Conservation (phyloP, 2,888 invertebrate species). For the Toxonevra muliebris region DNA sequence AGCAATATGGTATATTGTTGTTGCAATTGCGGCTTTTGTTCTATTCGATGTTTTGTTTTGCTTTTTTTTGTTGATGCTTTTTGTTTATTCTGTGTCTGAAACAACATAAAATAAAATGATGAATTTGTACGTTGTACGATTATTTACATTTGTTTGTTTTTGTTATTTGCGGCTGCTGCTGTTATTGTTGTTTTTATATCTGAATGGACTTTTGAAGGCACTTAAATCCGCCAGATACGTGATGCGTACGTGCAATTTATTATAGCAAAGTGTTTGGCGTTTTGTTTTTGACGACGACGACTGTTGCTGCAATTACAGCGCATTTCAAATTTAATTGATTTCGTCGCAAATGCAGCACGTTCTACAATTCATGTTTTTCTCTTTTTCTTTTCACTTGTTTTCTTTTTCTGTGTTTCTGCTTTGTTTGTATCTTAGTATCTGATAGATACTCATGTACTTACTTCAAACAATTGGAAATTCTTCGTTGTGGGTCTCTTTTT, state of each 20-base stretch:
- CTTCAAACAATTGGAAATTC: neutral
- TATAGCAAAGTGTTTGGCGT: too few relatives aligned
- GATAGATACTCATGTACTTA: neutral
- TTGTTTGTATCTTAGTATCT: slow-evolving; percentile 2
- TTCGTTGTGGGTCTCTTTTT: neutral
- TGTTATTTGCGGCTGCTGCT: neutral
- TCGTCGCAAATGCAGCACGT: slow-evolving; percentile 39
- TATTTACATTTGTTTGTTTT: neutral
- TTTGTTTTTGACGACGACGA: too few relatives aligned
- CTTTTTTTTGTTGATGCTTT: slow-evolving; percentile 1
- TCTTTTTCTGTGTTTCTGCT: neutral
- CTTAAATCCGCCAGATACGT: too few relatives aligned
- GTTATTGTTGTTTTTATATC: neutral
- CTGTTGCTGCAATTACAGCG: slow-evolving; percentile 51
- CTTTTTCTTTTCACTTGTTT: neutral
- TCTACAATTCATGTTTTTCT: neutral
- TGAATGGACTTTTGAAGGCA: too few relatives aligned
- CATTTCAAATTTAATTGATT: slow-evolving; percentile 57
- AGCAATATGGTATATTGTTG: too few relatives aligned
- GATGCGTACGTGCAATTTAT: too few relatives aligned
- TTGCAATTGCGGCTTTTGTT: neutral
- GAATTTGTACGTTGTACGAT: neutral
- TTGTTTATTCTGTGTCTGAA: neutral
- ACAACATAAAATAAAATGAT: neutral
- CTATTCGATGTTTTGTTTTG: neutral